A percentile compares a stretch with the other conserved stretches of the same genome.
phyloP scores from a whole-genome alignment of 2,113 vertebrate genomes.

The Budorcas taxicolor region DNA sequence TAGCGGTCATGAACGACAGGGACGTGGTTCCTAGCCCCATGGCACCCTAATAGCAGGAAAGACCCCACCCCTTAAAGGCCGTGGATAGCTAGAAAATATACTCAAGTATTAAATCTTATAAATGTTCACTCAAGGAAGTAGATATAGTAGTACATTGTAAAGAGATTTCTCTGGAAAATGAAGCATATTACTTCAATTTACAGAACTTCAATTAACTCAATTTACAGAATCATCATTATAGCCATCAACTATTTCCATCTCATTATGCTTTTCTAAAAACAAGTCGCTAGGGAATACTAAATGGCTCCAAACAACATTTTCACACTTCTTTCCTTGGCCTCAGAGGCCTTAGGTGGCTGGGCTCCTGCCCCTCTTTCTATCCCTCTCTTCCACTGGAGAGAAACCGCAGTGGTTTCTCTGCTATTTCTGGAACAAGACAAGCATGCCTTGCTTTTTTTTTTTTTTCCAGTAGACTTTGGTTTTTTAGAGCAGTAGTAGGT shows the following conservation, averaged over 20 bases:
- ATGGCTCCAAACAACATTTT: background rate
- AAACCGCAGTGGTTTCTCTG: background rate
- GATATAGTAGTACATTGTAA: background rate
- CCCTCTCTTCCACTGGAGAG: background rate
- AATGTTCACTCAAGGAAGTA: background rate
- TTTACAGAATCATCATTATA: background rate
- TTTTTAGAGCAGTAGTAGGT: background rate
- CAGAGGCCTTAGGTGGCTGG: background rate
- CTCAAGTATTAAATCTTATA: background rate
- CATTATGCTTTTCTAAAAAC: background rate
- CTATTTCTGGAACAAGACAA: background rate
- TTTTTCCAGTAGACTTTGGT: background rate
- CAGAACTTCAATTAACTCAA: background rate
- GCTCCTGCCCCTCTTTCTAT: background rate
- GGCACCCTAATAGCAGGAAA: constrained; percentile 87
- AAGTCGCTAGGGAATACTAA: background rate
- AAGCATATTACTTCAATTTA: background rate
- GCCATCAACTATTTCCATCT: background rate
- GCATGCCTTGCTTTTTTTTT: background rate
- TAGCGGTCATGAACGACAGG: constrained; percentile 85
- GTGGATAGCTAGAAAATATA: background rate
- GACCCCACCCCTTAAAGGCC: constrained; percentile 81
- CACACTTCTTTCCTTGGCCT: background rate
- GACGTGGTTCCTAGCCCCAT: constrained; percentile 83
- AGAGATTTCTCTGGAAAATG: background rate